Evolutionary conservation across 2,113 vertebrate genomes (phyloP).

Genomic region (Galbula dea): DNA sequence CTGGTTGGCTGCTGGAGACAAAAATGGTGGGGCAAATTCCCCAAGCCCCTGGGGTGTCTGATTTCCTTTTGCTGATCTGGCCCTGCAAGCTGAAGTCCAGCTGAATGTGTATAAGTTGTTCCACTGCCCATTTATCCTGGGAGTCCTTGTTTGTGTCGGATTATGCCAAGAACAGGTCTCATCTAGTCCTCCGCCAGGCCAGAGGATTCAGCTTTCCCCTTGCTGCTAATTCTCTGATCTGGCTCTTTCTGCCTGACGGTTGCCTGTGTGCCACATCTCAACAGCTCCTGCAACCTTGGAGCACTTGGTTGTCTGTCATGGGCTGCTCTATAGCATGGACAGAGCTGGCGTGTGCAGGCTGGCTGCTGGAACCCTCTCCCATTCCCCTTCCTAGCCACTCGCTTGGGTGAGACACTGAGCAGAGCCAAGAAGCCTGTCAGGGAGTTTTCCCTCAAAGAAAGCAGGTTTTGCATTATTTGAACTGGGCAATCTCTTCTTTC

Average conservation of each 20-base stretch:
- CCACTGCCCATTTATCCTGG: conserved; percentile 53
- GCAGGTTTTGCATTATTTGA: conserved; percentile 44
- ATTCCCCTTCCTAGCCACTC: not conserved
- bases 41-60: not conserved
- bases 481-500: conserved; percentile 42
- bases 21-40: conserved; percentile 15
- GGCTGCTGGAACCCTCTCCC: conserved; percentile 30
- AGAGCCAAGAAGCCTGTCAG: conserved; percentile 52
- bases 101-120: conserved; percentile 31
- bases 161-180: conserved; percentile 42
- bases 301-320: not conserved
- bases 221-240: conserved; percentile 26
- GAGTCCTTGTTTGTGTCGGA: conserved; percentile 42
- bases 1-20: conserved; percentile 10
- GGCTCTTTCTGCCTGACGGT: not conserved
- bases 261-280: conserved; percentile 38
- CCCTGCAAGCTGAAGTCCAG: not conserved
- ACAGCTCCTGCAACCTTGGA: conserved; percentile 43
- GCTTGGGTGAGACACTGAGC: not conserved
- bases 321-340: not conserved
- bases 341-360: not conserved
- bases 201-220: conserved; percentile 25
- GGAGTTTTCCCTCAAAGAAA: conserved; percentile 49
- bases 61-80: conserved; percentile 31
- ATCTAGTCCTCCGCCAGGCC: conserved; percentile 14